A percentile compares a stretch with the other conserved stretches of the same genome.
Evolutionary conservation across 2,113 vertebrate species (phyloP).

Genomic region (Felis chaus): DNA sequence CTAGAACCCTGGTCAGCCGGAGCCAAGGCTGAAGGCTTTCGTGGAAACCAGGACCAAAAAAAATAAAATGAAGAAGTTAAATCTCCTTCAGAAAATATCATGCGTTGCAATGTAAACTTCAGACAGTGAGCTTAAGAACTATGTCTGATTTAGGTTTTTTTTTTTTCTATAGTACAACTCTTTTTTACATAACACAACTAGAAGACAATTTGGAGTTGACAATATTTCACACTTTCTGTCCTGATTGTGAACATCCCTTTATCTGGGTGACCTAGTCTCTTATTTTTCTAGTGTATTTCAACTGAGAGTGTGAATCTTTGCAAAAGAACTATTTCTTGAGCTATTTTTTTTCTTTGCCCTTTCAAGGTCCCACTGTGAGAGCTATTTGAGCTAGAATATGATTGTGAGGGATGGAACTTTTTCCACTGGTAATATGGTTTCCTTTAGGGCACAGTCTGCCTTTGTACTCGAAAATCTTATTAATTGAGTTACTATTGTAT

Average conservation of each 20-base stretch:
- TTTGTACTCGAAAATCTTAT: constrained; percentile 57
- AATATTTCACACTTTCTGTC: constrained; percentile 29
- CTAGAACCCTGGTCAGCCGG: neutral
- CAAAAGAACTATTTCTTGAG: constrained; percentile 53
- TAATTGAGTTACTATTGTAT: constrained; percentile 59
- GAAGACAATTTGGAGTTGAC: neutral
- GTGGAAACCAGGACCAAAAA: neutral
- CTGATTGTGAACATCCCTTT: neutral
- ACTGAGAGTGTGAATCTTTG: constrained; percentile 32
- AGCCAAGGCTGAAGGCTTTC: neutral
- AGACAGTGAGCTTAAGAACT: neutral
- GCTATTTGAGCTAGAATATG: constrained; percentile 50
- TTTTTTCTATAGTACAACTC: neutral
- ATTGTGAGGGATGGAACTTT: constrained; percentile 37
- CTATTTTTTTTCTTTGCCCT: constrained; percentile 43
- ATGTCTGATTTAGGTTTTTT: neutral
- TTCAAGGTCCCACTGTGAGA: constrained; percentile 59
- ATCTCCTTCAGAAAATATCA: constrained; percentile 4
- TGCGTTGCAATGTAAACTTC: neutral
- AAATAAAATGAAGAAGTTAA: constrained; percentile 33
- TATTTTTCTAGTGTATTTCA: constrained; percentile 34
- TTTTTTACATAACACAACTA: neutral
- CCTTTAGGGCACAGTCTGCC: constrained; percentile 33
- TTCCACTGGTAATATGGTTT: constrained; percentile 56
- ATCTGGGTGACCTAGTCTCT: constrained; percentile 2